phyloP scores from a whole-genome alignment of 2,797 vertebrate species.

The Hippoglossus hippoglossus region DNA sequence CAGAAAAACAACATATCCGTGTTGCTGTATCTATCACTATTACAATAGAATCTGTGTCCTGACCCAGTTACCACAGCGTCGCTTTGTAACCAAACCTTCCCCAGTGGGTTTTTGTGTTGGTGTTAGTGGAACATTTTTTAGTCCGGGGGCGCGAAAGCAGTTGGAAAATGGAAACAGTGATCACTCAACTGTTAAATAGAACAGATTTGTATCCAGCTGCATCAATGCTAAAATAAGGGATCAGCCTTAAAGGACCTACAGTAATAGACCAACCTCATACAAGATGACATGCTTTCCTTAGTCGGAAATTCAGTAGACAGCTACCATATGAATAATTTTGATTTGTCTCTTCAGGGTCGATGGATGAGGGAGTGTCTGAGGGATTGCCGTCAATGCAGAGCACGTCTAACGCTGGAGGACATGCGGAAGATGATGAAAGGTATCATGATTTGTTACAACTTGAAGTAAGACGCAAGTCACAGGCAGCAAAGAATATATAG shows the following conservation, averaged over 20 bases:
- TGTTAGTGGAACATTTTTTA: slow-evolving; percentile 48
- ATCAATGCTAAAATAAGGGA: slow-evolving; percentile 28
- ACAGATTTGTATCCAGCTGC: slow-evolving; percentile 17
- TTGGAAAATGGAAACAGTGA: slow-evolving; percentile 42
- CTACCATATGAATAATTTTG: slow-evolving; percentile 10
- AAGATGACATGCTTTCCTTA: not conserved
- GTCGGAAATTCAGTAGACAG: slow-evolving; percentile 4
- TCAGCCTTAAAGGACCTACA: slow-evolving; percentile 34
- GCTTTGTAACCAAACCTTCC: slow-evolving; percentile 8
- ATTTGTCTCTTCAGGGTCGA: slow-evolving; percentile 85
- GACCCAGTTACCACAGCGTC: slow-evolving; percentile 15
- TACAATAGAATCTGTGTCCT: not conserved
- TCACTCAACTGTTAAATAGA: slow-evolving; percentile 29
- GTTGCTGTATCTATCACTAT: not conserved
- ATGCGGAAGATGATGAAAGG: slow-evolving; percentile 91
- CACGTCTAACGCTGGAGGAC: slow-evolving; percentile 87
- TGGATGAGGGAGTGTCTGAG: slow-evolving; percentile 94
- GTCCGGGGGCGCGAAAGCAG: slow-evolving; percentile 20
- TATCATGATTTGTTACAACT: slow-evolving; percentile 64
- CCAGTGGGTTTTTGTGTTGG: slow-evolving; percentile 17
- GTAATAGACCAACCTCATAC: slow-evolving; percentile 5
- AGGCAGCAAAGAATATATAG: slow-evolving; percentile 23
- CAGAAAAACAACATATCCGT: not conserved
- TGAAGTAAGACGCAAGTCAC: slow-evolving; percentile 30
- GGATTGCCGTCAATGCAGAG: slow-evolving; percentile 91